Conservation (phyloP, 2,113 vertebrate species). For the Tenrec ecaudatus region DNA sequence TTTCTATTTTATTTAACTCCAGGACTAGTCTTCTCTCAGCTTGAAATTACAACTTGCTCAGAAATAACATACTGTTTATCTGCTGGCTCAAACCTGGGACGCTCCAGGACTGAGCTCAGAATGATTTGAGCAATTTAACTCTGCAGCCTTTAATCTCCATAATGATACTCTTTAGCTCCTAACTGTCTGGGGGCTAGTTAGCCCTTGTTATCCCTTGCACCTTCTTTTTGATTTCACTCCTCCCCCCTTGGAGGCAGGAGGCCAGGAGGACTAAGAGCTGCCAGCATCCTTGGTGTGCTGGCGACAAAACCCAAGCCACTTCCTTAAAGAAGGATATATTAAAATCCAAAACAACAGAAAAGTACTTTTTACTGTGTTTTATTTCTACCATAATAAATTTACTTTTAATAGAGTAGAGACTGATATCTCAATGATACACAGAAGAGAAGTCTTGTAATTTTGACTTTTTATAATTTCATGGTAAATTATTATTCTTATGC, state of each 20-base stretch:
- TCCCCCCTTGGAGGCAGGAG: not conserved
- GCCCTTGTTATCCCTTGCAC: conserved; percentile 42
- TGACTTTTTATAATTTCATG: not conserved
- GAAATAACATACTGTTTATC: conserved; percentile 55
- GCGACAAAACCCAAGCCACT: not conserved
- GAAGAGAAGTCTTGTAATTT: not conserved
- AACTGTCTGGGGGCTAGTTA: conserved; percentile 20
- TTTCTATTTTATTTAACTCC: conserved; percentile 25
- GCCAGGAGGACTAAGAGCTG: not conserved
- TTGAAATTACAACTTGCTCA: conserved; percentile 59
- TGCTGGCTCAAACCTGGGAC: conserved; percentile 28
- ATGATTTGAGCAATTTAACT: conserved; percentile 36
- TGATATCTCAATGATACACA: not conserved
- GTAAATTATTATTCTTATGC: not conserved
- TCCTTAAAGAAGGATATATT: conserved; percentile 42
- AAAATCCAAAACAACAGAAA: conserved; percentile 2
- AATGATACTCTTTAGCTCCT: not conserved
- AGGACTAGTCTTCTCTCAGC: not conserved
- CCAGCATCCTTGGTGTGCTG: conserved; percentile 1
- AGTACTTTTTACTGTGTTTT: conserved; percentile 8
- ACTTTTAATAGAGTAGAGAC: conserved; percentile 48
- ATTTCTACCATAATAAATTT: not conserved
- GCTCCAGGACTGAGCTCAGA: conserved; percentile 33
- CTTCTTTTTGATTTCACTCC: not conserved
- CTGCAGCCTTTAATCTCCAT: conserved; percentile 64